Evolutionary conservation across 1,140 invertebrate genomes (phyloP).

Genomic region (Listronotus oregonensis): DNA sequence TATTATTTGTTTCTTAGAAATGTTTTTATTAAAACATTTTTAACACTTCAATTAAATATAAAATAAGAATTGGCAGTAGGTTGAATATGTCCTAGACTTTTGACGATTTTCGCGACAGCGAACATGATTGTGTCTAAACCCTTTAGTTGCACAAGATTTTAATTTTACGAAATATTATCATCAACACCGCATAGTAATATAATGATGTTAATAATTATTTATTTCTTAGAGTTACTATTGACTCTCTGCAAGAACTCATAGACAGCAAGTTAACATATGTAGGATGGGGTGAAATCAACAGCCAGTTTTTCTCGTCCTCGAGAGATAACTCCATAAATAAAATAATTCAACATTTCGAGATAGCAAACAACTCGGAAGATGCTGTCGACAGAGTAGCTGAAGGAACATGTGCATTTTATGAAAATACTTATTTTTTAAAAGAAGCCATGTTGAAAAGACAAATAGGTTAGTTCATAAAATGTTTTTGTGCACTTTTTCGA

Average conservation of each 20-base stretch:
- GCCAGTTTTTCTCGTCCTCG: constrained; percentile 71
- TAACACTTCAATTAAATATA: too few species aligned
- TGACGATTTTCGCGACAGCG: too few species aligned
- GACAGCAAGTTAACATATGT: constrained; percentile 67
- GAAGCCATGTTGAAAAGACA: constrained; percentile 65
- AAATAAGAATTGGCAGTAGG: too few species aligned
- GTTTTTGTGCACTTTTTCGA: too few species aligned
- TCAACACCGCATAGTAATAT: too few species aligned
- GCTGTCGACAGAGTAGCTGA: constrained; percentile 67
- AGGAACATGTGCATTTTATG: constrained; percentile 78
- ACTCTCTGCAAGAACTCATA: constrained; percentile 71
- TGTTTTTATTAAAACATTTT: too few species aligned
- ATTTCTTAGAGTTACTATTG: constrained; percentile 70
- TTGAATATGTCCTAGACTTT: too few species aligned
- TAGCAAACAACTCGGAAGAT: constrained; percentile 62
- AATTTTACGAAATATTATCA: too few species aligned
- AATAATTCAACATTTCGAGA: constrained; percentile 70
- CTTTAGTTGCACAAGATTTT: too few species aligned
- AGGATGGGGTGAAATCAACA: constrained; percentile 71
- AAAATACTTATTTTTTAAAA: constrained; percentile 75
- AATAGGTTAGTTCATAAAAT: constrained; percentile 39
- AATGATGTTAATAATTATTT: neutral
- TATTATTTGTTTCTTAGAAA: too few species aligned
- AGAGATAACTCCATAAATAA: constrained; percentile 66
- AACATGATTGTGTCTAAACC: too few species aligned